phyloP scores from a whole-genome alignment of 2,888 invertebrate species.

The Dromius quadrimaculatus region DNA sequence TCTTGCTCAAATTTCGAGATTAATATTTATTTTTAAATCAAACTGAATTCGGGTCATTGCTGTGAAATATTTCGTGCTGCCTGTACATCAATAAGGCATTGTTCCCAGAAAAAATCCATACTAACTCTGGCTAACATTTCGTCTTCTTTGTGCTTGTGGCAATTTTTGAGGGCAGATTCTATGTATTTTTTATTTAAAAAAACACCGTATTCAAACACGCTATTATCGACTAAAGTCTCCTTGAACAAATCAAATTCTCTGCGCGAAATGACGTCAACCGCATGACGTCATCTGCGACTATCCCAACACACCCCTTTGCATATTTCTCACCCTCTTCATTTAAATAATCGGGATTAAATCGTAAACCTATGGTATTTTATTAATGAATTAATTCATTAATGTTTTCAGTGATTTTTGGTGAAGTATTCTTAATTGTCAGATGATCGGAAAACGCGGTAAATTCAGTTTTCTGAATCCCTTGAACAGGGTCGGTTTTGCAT shows the following conservation, averaged over 20 bases:
- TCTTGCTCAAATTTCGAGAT: too few species aligned
- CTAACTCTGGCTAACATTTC: background rate
- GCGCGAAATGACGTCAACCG: constrained; percentile 57
- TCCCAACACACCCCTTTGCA: constrained; percentile 2
- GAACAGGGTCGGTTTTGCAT: too few species aligned
- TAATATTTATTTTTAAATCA: too few species aligned
- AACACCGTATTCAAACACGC: constrained; percentile 48
- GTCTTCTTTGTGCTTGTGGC: background rate
- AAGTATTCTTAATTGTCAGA: too few species aligned
- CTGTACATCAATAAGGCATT: too few species aligned
- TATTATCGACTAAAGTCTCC: constrained; percentile 48
- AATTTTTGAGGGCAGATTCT: constrained; percentile 2
- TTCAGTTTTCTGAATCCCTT: background rate
- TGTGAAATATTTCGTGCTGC: too few species aligned
- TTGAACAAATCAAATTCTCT: constrained; percentile 37
- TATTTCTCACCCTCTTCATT: background rate
- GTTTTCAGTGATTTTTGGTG: too few species aligned
- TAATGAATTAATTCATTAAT: too few species aligned
- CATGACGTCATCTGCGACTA: constrained; percentile 42
- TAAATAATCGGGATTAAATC: background rate
- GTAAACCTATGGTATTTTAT: too few species aligned
- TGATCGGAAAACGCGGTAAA: constrained; percentile 1
- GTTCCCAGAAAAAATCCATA: constrained; percentile 40
- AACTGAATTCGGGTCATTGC: too few species aligned
- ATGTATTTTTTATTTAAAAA: constrained; percentile 41